phyloP scores from a whole-genome alignment of 2,113 vertebrate genomes.

The Vireo altiloquus region DNA sequence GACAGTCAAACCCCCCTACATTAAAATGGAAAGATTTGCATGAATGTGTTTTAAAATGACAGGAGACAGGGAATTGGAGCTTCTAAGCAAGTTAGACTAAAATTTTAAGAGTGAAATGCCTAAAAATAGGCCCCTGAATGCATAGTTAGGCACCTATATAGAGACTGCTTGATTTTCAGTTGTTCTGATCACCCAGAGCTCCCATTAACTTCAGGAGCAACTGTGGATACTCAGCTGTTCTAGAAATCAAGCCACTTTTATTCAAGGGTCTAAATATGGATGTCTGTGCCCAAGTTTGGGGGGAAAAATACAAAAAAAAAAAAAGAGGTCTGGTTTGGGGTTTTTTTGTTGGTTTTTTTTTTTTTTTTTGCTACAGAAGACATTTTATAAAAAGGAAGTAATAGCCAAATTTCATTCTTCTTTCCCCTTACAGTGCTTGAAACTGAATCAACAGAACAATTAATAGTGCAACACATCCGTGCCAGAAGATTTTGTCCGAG shows the following conservation, averaged over 20 bases:
- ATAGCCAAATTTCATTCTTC: constrained; percentile 24
- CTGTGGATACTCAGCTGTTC: constrained; percentile 60
- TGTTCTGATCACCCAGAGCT: constrained; percentile 69
- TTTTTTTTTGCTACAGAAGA: background rate
- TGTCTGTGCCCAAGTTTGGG: constrained; percentile 36
- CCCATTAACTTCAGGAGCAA: constrained; percentile 62
- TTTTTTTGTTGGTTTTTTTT: background rate
- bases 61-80: constrained; percentile 29
- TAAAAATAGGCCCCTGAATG: constrained; percentile 62
- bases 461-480: background rate
- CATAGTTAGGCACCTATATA: constrained; percentile 61
- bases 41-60: constrained; percentile 53
- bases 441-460: constrained; percentile 46
- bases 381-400: constrained; percentile 21
- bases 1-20: background rate
- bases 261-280: constrained; percentile 67
- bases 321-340: background rate
- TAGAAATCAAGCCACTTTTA: constrained; percentile 65
- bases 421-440: background rate
- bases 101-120: constrained; percentile 44
- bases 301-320: background rate
- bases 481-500: constrained; percentile 8
- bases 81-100: constrained; percentile 49
- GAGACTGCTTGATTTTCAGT: constrained; percentile 64
- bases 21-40: constrained; percentile 58